Evolutionary conservation across 2,113 vertebrate genomes (phyloP), one percentile per base, ranked within the genome.

Genomic region (Merops nubicus): DNA sequence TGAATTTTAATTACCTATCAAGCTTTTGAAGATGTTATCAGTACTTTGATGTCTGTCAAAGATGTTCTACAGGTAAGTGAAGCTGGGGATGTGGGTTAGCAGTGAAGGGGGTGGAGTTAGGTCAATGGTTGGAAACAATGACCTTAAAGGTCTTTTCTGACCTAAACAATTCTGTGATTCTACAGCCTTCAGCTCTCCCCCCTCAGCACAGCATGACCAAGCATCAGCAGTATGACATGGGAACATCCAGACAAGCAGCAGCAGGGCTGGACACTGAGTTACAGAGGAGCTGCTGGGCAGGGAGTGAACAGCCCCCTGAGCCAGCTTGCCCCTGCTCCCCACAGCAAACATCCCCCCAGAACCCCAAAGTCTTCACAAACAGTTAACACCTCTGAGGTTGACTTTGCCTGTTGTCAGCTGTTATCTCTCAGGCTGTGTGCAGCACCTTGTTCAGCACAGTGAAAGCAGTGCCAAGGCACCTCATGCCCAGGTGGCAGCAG

Each of bases 371-470:
- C n/a, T 40, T 57, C 36, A 5, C 15, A 65, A 62, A 15, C 34
- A 26, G 11, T 57, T 47, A 29, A 62, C 19, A 31, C 5, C 1
- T 1, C 36, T 69, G 7, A n/a, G 26, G 3, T 0, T 4, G 14
- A 53, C n/a, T 34, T 80, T 54, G 26, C 54, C 76, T 36, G 20
- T 28, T 73, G n/a, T 76, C 36, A 57, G 25, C 64, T 50, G 36
- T 23, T n/a, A 31, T 45, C 68, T 28, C 34, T 50, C 8, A 6
- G 40, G 8, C 12, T 2, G 21, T 2, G 12, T 6, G 42, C 59
- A 67, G n/a, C 31, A n/a, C 40, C 25, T 59, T n/a, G 31, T 15
- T n/a, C 2, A 33, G 22, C 0, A 0, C 5, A 11, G 48, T 4
- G 40, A 63, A 48, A 67, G 1, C 56, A 48, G 60, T 75, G 56